Evolutionary conservation across 2,113 vertebrate genomes (phyloP), one percentile per base, ranked within the genome.

Genomic region (Cinclus cinclus): DNA sequence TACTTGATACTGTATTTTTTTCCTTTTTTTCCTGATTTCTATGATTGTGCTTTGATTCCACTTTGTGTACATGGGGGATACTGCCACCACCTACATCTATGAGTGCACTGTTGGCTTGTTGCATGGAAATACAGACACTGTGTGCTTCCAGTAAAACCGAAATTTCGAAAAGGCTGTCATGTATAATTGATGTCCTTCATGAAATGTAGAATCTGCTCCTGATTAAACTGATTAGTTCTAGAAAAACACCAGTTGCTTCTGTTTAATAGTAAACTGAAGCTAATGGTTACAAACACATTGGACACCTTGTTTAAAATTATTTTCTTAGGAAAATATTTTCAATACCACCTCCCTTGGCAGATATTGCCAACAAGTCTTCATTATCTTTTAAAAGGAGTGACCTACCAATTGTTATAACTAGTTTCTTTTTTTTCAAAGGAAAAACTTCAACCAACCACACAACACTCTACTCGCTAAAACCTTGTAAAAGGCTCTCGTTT

Each of bases 161-260:
- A 68, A 9, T 86, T 91, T 71, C 87, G 24, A 27, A 30, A 80
- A 83, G 39, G 22, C 59, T 69, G 6, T 75, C 7, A 3, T 6
- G 7, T 81, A 6, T 68, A 35, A 39, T 27, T 69, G n/a, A 5
- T 82, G 22, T 73, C 53, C 59, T 59, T 80, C 12, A 9, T 67
- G 68, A 62, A 79, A 81, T 77, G 15, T 64, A n/a, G 69, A 81
- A 84, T 56, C 12, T 78, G 21, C 35, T 67, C 13, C 71, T 70
- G 33, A 58, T 44, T 65, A 47, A 91, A 46, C 24, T 63, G 35
- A 37, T 37, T 37, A 24, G 9, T 50, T 78, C 35, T 75, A 11
- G 56, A 78, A 93, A 78, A 22, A 42, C 7, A 47, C 56, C 64
- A 76, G 10, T 94, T 91, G 31, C 20, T 92, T 88, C n/a, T 84